Percentiles rank a stretch among this genome's conserved stretches.
Conservation (phyloP, 2,113 vertebrate genomes). For the Chlorodrepanis virens region DNA sequence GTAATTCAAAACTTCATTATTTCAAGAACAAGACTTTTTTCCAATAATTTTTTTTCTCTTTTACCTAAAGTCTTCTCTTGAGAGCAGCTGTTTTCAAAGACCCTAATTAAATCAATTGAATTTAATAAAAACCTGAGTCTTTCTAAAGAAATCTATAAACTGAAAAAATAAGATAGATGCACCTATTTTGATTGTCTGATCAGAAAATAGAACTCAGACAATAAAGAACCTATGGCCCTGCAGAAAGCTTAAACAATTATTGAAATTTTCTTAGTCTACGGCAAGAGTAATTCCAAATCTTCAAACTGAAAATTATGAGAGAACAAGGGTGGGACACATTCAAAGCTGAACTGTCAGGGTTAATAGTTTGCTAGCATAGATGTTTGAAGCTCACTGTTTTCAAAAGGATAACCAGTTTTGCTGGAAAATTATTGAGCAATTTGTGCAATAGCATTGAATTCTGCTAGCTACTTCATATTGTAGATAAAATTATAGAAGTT, state of each 20-base stretch:
- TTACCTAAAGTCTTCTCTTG: not conserved
- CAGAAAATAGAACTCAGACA: not conserved
- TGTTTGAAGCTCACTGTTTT: not conserved
- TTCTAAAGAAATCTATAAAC: not conserved
- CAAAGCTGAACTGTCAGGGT: not conserved
- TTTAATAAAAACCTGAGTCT: not conserved
- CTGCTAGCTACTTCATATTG: not conserved
- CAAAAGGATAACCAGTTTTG: not conserved
- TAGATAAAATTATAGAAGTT: not conserved
- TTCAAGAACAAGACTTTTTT: slow-evolving; percentile 37
- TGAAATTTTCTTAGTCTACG: not conserved
- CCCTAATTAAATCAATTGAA: not conserved
- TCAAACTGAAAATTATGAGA: not conserved
- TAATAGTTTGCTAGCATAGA: not conserved
- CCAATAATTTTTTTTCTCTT: slow-evolving; percentile 54
- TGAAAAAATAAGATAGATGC: not conserved
- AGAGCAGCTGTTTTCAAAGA: slow-evolving; percentile 31
- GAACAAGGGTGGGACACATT: not conserved
- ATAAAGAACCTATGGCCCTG: not conserved
- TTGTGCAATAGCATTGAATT: not conserved
- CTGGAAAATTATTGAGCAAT: not conserved
- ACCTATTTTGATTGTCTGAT: not conserved
- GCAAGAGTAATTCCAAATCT: not conserved
- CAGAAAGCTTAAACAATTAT: not conserved
- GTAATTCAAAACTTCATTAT: slow-evolving; percentile 48